Conservation (phyloP, 1,140 invertebrate genomes). For the Hylaeus volcanicus region DNA sequence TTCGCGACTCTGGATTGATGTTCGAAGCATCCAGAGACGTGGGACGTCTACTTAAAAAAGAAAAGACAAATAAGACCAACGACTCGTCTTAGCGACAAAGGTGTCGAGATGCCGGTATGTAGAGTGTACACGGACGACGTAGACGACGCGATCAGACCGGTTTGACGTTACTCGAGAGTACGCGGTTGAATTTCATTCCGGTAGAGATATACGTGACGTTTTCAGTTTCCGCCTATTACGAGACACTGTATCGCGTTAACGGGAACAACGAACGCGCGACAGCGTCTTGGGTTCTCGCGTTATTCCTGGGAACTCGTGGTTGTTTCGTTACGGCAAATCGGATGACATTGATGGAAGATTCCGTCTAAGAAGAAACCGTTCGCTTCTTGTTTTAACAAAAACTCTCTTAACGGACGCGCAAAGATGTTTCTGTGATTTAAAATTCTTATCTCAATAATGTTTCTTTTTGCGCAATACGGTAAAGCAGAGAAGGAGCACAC, state of each 20-base stretch:
- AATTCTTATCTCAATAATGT: constrained; percentile 50
- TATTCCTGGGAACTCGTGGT: constrained; percentile 13
- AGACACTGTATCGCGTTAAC: constrained; percentile 29
- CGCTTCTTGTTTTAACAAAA: neutral
- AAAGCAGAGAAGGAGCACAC: neutral
- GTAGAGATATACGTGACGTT: constrained; percentile 48
- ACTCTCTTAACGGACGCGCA: neutral
- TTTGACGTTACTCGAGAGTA: constrained; percentile 46
- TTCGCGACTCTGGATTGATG: constrained; percentile 26
- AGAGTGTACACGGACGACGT: constrained; percentile 2
- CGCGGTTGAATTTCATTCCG: constrained; percentile 53
- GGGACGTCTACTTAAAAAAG: constrained; percentile 37
- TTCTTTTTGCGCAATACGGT: constrained; percentile 42
- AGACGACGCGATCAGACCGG: constrained; percentile 56
- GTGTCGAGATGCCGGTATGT: constrained; percentile 27
- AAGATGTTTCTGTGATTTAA: neutral
- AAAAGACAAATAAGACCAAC: constrained; percentile 56
- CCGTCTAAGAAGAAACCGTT: neutral
- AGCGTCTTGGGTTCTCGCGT: constrained; percentile 1
- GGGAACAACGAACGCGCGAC: neutral
- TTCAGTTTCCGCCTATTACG: constrained; percentile 52
- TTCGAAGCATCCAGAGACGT: constrained; percentile 25
- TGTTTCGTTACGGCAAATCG: neutral
- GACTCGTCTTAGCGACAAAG: constrained; percentile 56
- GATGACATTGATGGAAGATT: neutral